Evolutionary conservation across 2,797 vertebrate genomes (phyloP).

Genomic region (Neosilurus hyrtlii): DNA sequence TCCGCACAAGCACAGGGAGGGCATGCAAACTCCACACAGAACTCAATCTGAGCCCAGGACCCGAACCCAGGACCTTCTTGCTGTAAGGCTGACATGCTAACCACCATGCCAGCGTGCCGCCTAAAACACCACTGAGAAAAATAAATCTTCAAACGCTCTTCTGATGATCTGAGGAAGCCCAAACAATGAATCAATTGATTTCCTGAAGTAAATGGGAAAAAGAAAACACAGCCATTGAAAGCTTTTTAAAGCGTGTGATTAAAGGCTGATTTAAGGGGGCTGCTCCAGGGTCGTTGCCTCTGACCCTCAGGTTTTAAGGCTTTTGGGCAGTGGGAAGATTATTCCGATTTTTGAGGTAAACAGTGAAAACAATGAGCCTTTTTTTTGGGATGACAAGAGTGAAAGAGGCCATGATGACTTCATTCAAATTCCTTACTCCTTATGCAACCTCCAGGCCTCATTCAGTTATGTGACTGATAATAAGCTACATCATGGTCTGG

Average conservation of each 20-base stretch:
- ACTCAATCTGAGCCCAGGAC: no score
- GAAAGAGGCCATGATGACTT: slow-evolving; percentile 16
- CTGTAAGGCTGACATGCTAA: no score
- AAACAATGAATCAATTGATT: slow-evolving; percentile 8
- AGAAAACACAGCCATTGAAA: slow-evolving; percentile 5
- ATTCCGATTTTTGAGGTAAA: slow-evolving; percentile 17
- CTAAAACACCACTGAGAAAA: no score
- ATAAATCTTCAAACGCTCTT: no score
- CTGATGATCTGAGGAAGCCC: background rate
- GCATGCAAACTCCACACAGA: no score
- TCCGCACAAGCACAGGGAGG: no score
- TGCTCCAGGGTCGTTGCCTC: slow-evolving; percentile 4
- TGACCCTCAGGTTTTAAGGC: slow-evolving; percentile 10
- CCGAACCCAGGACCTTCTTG: no score
- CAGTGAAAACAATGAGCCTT: slow-evolving; percentile 39
- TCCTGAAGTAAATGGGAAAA: background rate
- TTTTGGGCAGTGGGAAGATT: slow-evolving; percentile 10
- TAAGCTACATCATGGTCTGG: background rate
- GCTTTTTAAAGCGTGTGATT: slow-evolving; percentile 11
- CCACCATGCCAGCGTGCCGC: no score
- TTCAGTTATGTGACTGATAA: slow-evolving; percentile 11
- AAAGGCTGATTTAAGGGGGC: background rate
- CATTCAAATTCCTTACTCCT: slow-evolving; percentile 4
- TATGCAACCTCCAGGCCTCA: background rate
- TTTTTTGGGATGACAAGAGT: slow-evolving; percentile 8